Conservation (phyloP, 2,888 invertebrate genomes). For the Seira sanloemensis region DNA sequence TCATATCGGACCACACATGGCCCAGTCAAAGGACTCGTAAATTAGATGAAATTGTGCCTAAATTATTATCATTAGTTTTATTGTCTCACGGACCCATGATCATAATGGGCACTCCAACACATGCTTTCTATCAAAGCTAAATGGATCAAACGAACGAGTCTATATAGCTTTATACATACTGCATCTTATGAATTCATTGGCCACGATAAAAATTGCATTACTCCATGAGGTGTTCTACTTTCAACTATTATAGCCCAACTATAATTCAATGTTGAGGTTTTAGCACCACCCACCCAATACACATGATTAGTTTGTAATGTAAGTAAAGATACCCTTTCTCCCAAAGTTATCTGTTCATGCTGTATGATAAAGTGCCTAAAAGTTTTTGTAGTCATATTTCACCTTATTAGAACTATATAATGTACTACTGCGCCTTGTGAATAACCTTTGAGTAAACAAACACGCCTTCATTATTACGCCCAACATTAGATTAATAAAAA, state of each 20-base stretch:
- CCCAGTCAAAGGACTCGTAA: slow-evolving; percentile 10
- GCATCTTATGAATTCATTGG: too few species aligned
- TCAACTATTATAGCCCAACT: too few species aligned
- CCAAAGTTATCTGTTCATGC: neutral
- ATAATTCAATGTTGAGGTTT: slow-evolving; percentile 21
- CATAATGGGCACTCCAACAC: neutral
- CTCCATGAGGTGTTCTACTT: too few species aligned
- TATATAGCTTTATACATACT: too few species aligned
- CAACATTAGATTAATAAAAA: too few species aligned
- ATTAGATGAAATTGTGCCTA: slow-evolving; percentile 11
- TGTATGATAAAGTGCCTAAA: too few species aligned
- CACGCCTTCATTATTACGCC: neutral
- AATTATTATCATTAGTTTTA: neutral
- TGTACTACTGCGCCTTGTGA: neutral
- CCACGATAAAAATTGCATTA: neutral
- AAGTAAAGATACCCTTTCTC: slow-evolving; percentile 21
- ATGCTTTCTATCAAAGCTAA: neutral
- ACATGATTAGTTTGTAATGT: slow-evolving; percentile 42
- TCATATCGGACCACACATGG: slow-evolving; percentile 28
- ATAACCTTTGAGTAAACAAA: neutral
- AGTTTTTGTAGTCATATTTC: too few species aligned
- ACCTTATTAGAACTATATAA: neutral
- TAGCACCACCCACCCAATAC: slow-evolving; percentile 56
- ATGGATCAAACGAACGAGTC: too few species aligned
- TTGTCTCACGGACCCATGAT: neutral